Evolutionary conservation across 53 echinoderm and acorn worm genomes (phyloP).

Genomic region (Antedon mediterranea): DNA sequence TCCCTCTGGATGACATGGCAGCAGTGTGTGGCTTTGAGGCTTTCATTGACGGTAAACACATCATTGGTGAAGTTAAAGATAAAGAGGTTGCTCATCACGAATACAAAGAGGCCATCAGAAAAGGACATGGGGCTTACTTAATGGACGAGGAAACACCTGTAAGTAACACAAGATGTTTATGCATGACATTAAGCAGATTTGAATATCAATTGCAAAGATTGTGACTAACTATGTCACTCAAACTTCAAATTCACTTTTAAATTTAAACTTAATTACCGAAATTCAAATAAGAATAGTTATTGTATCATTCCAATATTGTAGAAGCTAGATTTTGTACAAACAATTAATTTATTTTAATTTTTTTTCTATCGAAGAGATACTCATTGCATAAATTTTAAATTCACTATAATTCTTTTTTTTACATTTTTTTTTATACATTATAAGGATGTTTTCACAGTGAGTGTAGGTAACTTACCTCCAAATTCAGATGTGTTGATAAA

Average conservation of each 20-base stretch:
- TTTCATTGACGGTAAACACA: conserved; percentile 61
- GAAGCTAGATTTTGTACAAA: no score
- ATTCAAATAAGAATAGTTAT: no score
- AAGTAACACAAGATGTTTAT: no score
- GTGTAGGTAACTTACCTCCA: conserved; percentile 61
- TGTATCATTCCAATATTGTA: no score
- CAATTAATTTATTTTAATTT: no score
- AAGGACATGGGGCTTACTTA: conserved; percentile 72
- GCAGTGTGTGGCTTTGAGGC: conserved; percentile 84
- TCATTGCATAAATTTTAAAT: no score
- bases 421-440: not conserved
- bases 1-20: conserved; percentile 63
- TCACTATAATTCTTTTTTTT: no score
- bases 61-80: conserved; percentile 60
- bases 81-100: conserved; percentile 47
- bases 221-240: no score
- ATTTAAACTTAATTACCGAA: no score
- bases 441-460: conserved; percentile 66
- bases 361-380: no score
- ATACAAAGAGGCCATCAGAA: conserved; percentile 34
- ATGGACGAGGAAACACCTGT: conserved; percentile 81
- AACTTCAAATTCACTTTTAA: no score
- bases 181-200: not conserved
- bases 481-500: conserved; percentile 42
- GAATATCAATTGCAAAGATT: not conserved